Base-by-base conservation (phyloP, 2,797 vertebrate genomes). In the Pteropus rufus region DNA sequence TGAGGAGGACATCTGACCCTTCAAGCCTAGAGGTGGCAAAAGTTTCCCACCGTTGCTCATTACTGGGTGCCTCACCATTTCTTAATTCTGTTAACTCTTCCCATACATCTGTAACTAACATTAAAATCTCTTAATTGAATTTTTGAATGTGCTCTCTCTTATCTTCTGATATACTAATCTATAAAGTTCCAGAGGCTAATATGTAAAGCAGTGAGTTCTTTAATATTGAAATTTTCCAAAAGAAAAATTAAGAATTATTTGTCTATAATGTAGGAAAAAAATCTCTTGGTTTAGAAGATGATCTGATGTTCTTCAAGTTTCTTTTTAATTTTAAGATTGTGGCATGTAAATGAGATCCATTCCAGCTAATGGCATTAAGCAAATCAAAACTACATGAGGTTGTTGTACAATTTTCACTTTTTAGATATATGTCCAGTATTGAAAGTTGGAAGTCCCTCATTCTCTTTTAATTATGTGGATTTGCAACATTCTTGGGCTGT, bases 191-290 rank as follows among this genome's bases (percentile, higher is more conserved):
- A 89, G 49, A 89, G 18, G 49, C 18, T 89, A 89, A 83, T 49
- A 1, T 77, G 19, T 44, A 5, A 89, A 79, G 41, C 64, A 81
- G 36, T 56, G 23, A 89, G 9, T 23, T 70, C 26, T 86, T 90
- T 76, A 76, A 39, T 62, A 58, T 26, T 65, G 14, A 76, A 46
- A 31, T 16, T 12, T 94, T 85, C 62, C 7, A 69, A 86, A 56
- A 49, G 19, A 12, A 86, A 96, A 93, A 90, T 87, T 75, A 90
- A 94, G 11, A 82, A 73, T 79, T 88, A 34, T 69, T 93, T 90
- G 64, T 86, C 34, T 67, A 9, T 60, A 8, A 23, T 70, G 3
- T 39, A 84, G 39, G 6, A 7, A 60, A 3, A 83, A 65, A 67
- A 60, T 77, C 9, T 52, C 10, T 23, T 70, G 29, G 10, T 12